Conservation (phyloP, 1,140 invertebrate genomes). For the Plodia interpunctella region DNA sequence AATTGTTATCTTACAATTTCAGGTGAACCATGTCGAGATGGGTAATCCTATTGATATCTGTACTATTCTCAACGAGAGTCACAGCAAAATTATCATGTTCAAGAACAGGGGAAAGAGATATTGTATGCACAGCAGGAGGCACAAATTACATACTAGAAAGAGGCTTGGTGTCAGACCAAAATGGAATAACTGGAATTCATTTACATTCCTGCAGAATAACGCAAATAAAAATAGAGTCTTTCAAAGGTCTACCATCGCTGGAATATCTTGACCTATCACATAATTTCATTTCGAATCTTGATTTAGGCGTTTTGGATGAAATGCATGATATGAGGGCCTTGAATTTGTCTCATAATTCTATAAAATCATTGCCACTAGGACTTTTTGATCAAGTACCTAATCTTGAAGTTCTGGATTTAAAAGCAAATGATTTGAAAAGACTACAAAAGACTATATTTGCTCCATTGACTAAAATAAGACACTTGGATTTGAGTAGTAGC, state of each 20-base stretch:
- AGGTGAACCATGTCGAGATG: background rate
- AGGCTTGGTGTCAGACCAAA: slow-evolving; percentile 46
- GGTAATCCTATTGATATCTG: background rate
- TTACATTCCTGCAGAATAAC: slow-evolving; percentile 44
- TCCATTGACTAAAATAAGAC: slow-evolving; percentile 38
- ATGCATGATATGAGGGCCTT: slow-evolving; percentile 32
- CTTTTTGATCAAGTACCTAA: slow-evolving; percentile 45
- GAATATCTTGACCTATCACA: slow-evolving; percentile 46
- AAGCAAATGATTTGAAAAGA: slow-evolving; percentile 37
- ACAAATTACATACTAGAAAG: slow-evolving; percentile 29
- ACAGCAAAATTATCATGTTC: background rate
- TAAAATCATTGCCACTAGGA: slow-evolving; percentile 39
- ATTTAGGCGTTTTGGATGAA: slow-evolving; percentile 43
- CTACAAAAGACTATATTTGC: slow-evolving; percentile 47
- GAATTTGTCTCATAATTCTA: slow-evolving; percentile 48
- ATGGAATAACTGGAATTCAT: slow-evolving; percentile 31
- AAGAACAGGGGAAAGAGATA: slow-evolving; percentile 13
- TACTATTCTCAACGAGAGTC: background rate
- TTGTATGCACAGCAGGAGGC: slow-evolving; percentile 23
- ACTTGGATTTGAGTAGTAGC: slow-evolving; percentile 50
- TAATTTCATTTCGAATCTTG: slow-evolving; percentile 44
- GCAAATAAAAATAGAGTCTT: slow-evolving; percentile 40
- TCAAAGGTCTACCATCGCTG: slow-evolving; percentile 36
- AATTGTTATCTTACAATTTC: background rate
- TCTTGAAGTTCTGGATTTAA: slow-evolving; percentile 44